Evolutionary conservation across 2,797 vertebrate genomes (phyloP).

Genomic region (Chanos chanos): DNA sequence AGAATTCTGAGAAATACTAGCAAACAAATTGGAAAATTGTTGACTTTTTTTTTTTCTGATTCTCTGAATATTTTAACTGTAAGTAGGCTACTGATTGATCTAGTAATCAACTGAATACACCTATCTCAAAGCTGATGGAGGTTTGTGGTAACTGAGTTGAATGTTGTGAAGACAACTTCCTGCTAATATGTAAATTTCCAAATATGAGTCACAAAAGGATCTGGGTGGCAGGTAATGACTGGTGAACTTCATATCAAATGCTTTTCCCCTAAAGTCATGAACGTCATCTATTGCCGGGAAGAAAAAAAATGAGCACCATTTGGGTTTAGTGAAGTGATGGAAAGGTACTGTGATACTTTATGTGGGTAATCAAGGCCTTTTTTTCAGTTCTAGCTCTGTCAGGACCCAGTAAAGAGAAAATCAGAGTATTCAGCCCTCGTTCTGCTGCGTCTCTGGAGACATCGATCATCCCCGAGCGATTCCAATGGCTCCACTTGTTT

Average conservation of each 20-base stretch:
- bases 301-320: slow-evolving; percentile 9
- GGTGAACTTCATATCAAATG: slow-evolving; percentile 10
- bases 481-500: slow-evolving; percentile 37
- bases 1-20: too few relatives aligned
- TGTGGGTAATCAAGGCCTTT: slow-evolving; percentile 19
- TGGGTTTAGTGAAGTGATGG: slow-evolving; percentile 17
- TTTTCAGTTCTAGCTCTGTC: slow-evolving; percentile 22
- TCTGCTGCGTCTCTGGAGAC: slow-evolving; percentile 33
- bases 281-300: slow-evolving; percentile 12
- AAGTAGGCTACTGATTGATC: too few relatives aligned
- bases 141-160: too few relatives aligned
- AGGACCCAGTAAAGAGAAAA: slow-evolving; percentile 35
- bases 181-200: too few relatives aligned
- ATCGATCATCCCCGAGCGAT: slow-evolving; percentile 38
- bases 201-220: too few relatives aligned
- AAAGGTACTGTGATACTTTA: neutral
- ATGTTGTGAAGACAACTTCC: too few relatives aligned
- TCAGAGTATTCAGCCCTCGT: slow-evolving; percentile 31
- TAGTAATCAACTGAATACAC: too few relatives aligned
- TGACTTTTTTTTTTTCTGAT: too few relatives aligned
- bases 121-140: too few relatives aligned
- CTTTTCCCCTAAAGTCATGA: slow-evolving; percentile 23
- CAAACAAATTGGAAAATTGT: too few relatives aligned
- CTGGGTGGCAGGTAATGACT: slow-evolving; percentile 17
- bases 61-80: too few relatives aligned